Conservation (phyloP, 2,888 invertebrate species). For the Orthonychiurus folsomi region DNA sequence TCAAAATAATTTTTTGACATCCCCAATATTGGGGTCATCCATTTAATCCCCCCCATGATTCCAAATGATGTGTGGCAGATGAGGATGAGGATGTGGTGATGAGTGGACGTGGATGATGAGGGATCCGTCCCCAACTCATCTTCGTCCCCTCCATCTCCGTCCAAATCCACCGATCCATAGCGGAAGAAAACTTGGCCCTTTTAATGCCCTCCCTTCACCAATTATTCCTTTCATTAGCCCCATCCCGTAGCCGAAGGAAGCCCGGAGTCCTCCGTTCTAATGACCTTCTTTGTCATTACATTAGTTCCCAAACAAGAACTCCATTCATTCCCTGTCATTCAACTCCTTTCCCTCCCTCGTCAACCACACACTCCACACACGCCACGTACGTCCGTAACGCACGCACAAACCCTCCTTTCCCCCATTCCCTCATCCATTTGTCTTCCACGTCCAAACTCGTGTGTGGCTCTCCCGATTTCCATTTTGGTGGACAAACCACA, state of each 20-base stretch:
- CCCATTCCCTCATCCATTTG: neutral
- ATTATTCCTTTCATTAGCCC: conserved; percentile 8
- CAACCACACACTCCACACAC: conserved; percentile 12
- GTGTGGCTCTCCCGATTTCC: no score
- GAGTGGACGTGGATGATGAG: no score
- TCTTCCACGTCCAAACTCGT: no score
- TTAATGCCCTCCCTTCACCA: neutral
- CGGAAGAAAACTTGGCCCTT: no score
- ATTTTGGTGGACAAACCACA: neutral
- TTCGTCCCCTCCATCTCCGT: no score
- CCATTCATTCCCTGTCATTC: conserved; percentile 6
- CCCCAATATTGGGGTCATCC: no score
- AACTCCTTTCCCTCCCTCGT: conserved; percentile 15
- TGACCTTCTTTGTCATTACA: conserved; percentile 6
- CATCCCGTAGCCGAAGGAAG: conserved; percentile 5
- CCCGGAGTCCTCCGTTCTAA: neutral
- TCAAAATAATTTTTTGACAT: no score
- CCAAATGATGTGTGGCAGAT: no score
- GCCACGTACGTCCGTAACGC: neutral
- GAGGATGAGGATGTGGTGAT: no score
- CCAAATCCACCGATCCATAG: no score
- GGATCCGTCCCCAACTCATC: no score
- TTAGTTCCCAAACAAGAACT: neutral
- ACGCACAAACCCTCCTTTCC: neutral
- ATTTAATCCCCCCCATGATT: no score